Conservation (phyloP, 1,140 invertebrate species). For the Ericerus pela region DNA sequence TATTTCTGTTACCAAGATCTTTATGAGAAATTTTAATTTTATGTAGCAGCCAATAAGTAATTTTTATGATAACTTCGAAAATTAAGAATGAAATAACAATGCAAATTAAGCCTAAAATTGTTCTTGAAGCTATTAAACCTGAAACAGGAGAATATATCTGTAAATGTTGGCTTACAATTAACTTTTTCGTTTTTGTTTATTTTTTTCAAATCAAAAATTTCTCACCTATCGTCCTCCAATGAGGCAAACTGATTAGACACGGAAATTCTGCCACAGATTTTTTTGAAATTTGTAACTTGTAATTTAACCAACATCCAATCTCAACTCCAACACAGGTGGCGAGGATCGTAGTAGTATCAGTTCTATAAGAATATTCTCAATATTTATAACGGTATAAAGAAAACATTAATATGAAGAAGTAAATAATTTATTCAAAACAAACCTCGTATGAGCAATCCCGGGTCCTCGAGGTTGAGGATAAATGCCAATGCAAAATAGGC, state of each 20-base stretch:
- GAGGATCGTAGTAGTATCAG: conserved; percentile 71
- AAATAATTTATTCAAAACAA: neutral
- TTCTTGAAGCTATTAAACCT: conserved; percentile 45
- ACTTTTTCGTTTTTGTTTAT: neutral
- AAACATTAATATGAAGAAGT: neutral
- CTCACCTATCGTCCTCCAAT: conserved; percentile 43
- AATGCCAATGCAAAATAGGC: conserved; percentile 49
- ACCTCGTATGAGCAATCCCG: conserved; percentile 77
- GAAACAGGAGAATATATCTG: conserved; percentile 15
- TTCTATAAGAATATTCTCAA: conserved; percentile 41
- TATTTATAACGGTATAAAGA: conserved; percentile 27
- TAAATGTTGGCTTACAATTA: neutral
- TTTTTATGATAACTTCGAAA: conserved; percentile 47
- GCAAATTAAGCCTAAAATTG: conserved; percentile 53
- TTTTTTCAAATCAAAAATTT: neutral
- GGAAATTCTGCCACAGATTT: conserved; percentile 41
- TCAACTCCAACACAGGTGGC: conserved; percentile 63
- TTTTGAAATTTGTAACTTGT: conserved; percentile 51
- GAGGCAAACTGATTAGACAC: conserved; percentile 62
- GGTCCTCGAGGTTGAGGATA: conserved; percentile 51
- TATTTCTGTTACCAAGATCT: conserved; percentile 1
- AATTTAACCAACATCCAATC: conserved; percentile 70
- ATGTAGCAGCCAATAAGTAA: conserved; percentile 41
- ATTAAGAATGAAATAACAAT: conserved; percentile 55
- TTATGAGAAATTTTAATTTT: conserved; percentile 44